phyloP scores from a whole-genome alignment of 2,113 vertebrate species.

The Pogona vitticeps region DNA sequence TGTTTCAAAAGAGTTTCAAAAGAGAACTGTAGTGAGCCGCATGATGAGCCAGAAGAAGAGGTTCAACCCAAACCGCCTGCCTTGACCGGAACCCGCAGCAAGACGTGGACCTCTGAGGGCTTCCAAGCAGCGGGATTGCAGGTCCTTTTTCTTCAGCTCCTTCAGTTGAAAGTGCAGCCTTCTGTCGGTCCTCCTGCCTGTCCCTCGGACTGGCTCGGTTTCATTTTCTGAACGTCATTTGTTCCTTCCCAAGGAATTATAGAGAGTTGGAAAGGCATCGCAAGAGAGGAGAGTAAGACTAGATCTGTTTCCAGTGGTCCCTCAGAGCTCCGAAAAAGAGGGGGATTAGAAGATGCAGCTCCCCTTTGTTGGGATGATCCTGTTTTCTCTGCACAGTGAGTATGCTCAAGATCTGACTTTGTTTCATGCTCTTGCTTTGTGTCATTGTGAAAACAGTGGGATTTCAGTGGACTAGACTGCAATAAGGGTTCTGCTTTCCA shows the following conservation, averaged over 20 bases:
- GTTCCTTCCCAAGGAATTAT: not conserved
- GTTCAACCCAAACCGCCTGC: no score
- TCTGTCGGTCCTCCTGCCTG: no score
- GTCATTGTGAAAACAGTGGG: not conserved
- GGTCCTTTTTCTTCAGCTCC: no score
- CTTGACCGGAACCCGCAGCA: no score
- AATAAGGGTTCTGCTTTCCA: not conserved
- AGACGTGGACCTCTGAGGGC: no score
- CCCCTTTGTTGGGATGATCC: not conserved
- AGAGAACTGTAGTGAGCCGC: not conserved
- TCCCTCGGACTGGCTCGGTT: not conserved
- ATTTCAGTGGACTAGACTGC: not conserved
- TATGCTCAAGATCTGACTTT: not conserved
- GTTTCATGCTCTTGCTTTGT: not conserved
- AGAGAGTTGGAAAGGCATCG: no score
- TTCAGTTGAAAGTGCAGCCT: no score
- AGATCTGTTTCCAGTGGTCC: not conserved
- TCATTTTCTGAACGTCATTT: not conserved
- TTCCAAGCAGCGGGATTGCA: no score
- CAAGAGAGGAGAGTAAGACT: not conserved
- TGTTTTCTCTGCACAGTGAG: not conserved
- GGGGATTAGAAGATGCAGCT: not conserved
- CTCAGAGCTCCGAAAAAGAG: not conserved
- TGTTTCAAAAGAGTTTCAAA: not conserved
- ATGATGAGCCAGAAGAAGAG: not conserved